Evolutionary conservation across 2,888 invertebrate species (phyloP), one percentile per base, ranked within the genome.

Genomic region (Cetonia aurata): DNA sequence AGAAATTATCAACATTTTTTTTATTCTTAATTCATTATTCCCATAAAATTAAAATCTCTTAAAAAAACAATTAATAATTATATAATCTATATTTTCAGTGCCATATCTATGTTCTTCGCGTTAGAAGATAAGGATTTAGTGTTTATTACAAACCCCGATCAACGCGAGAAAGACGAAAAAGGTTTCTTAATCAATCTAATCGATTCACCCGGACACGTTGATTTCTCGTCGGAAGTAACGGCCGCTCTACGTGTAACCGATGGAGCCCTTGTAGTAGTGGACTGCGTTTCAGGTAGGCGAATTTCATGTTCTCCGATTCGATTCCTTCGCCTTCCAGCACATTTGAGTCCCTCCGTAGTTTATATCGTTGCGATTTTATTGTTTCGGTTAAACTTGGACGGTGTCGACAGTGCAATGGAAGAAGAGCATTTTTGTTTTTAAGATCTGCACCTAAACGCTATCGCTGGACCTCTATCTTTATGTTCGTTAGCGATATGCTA

Each of bases 111-210:
- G 96, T 99, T 89, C 92, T 99, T 99, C 84, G 98, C 98, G 86
- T 91, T 99, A 71, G 93, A 94, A 67, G 94, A 96, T 79, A 96
- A 96, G 86, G 99, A 99, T 89, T 88, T 96, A 84, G 90, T 92
- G 13, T 97, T 98, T 89, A 97, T 99, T 84, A 96, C 92, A 78
- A 93, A 92, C 81, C 89, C 90, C 52, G 95, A 96, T 86, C 96
- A 97, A 86, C 91, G 95, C 82, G 96, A 98, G 82, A 95, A 94
- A 88, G 91, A 88, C 41, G 92, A 92, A 78, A 94, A 93, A 86
- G 98, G 98, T 87, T 99, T 99, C 91, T 93, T 99, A 86, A 99
- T 99, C 89, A 99, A 99, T 86, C 88, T 99, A 86, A 99, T 99
- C 80, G 99, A 99, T 87, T 99, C 99, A 17, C 99, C 99, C 78